Conservation (phyloP, 2,888 invertebrate genomes). For the Drosophila incognita region DNA sequence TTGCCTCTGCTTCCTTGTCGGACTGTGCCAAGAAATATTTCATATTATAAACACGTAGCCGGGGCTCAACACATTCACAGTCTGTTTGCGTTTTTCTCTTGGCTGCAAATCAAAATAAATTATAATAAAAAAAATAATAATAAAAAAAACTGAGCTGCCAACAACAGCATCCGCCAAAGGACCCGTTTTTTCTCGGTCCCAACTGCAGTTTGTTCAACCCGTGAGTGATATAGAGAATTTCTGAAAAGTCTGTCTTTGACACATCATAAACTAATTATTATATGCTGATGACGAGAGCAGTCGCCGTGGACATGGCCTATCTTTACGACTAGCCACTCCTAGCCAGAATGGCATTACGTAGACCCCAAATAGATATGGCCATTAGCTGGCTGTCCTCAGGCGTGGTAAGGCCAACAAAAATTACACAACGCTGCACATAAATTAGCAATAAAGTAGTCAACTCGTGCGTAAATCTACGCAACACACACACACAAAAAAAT, state of each 20-base stretch:
- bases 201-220: constrained; percentile 46
- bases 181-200: constrained; percentile 1
- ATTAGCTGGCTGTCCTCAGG: constrained; percentile 34
- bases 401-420: constrained; percentile 23
- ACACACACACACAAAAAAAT: constrained; percentile 23
- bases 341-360: constrained; percentile 28
- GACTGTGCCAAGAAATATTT: constrained; percentile 55
- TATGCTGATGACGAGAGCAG: constrained; percentile 36
- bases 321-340: constrained; percentile 43
- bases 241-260: constrained; percentile 12
- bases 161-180: constrained; percentile 16
- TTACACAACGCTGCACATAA: constrained; percentile 49
- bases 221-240: constrained; percentile 24
- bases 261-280: constrained; percentile 65
- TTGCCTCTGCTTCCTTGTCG: constrained; percentile 13
- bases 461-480: constrained; percentile 64
- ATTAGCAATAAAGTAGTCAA: constrained; percentile 71
- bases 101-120: constrained; percentile 62
- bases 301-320: constrained; percentile 10
- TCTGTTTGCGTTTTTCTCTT: constrained; percentile 43
- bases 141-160: constrained; percentile 47
- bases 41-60: constrained; percentile 67
- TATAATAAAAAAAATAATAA: constrained; percentile 46
- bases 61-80: constrained; percentile 52
- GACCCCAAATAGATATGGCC: constrained; percentile 18